Base-by-base conservation (phyloP, 30 jellyfish, hydroid and myxozoan species). In the Chrysaora quinquecirrha region DNA sequence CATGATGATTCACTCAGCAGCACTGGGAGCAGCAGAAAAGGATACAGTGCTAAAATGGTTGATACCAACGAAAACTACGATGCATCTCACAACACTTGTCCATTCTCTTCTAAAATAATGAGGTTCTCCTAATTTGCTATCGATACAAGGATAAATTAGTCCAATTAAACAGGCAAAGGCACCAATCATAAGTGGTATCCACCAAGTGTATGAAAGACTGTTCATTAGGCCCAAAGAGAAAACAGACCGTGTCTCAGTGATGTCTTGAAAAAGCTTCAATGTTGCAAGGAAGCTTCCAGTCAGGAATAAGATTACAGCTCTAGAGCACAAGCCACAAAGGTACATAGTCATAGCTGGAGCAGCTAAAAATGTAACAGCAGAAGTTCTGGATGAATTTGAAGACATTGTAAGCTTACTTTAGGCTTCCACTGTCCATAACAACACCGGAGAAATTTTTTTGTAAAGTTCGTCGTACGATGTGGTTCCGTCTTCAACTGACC, bases 1-100 rank as follows among this genome's bases (percentile, higher is more conserved):
- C n/a, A n/a, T n/a, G n/a, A n/a, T n/a, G n/a, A n/a, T n/a, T n/a
- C n/a, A n/a, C n/a, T n/a, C n/a, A n/a, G n/a, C n/a, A n/a, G n/a
- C n/a, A n/a, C n/a, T n/a, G n/a, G n/a, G n/a, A n/a, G n/a, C n/a
- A n/a, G n/a, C n/a, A 1, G 65, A 48, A 38, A 79, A 87, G 93
- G 96, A 87, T 87, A 87, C 96, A 1, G 90, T 47, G 47, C 92
- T 78, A 76, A 75, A 87, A 34, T 87, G 96, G 61, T 61, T 68
- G 62, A 87, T 71, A 0, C 96, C 96, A 38, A 87, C 71, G 34
- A 87, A 87, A 24, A 78, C 84, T 2, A 78, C 87, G 30, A 77
- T 23, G 34, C 96, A 87, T 14, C 96, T 62, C 14, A 87, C 90
- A n/a, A 78, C 86, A 60, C 87, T 87, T 0, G 85, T 78, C 96